Percentiles rank a stretch among this genome's conserved stretches.
Evolutionary conservation across 2,113 vertebrate genomes (phyloP).

Genomic region (Stegostoma tigrinum): DNA sequence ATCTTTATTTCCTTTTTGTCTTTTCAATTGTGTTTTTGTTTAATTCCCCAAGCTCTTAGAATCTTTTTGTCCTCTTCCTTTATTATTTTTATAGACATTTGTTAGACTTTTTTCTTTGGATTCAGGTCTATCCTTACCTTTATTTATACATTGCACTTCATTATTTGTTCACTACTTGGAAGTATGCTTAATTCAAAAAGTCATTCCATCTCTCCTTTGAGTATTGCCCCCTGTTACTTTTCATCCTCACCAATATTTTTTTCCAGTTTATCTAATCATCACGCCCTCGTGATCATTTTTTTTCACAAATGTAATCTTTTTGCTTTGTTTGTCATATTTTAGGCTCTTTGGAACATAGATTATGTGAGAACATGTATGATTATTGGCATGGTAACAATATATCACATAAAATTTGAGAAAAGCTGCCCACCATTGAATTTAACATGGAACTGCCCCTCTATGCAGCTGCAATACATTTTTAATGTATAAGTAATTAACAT

Average conservation of each 20-base stretch:
- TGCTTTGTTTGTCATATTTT: neutral
- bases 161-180: neutral
- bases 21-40: neutral
- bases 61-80: neutral
- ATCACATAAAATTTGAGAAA: neutral
- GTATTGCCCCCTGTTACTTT: neutral
- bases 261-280: neutral
- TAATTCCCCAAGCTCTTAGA: neutral
- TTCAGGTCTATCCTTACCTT: neutral
- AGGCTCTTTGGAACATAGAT: neutral
- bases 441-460: neutral
- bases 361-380: conserved; percentile 1
- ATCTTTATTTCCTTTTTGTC: neutral
- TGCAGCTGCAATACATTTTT: neutral
- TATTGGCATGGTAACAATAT: neutral
- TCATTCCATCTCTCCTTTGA: neutral
- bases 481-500: conserved; percentile 22
- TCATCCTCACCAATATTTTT: neutral
- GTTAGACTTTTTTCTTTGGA: neutral
- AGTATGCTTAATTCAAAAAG: neutral
- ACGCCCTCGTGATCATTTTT: neutral
- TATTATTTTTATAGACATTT: neutral
- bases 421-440: neutral
- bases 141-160: neutral
- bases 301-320: neutral